Base-by-base conservation (phyloP, 2,888 invertebrate species). In the Drosophila niveifrons region DNA sequence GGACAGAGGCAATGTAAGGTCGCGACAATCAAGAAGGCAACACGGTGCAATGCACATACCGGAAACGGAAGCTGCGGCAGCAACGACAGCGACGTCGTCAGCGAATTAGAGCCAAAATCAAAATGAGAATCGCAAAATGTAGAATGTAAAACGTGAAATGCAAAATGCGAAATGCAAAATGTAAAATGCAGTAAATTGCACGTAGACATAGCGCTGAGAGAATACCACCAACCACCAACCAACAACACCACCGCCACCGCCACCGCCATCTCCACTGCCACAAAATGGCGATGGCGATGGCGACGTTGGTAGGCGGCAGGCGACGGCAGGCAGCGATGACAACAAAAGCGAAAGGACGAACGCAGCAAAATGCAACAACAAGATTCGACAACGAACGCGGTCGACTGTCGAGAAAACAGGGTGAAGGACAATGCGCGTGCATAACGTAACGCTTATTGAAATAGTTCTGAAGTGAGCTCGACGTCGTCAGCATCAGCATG, bases 401-500 rank as follows among this genome's bases (percentile, higher is more conserved):
- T 63, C 53, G 72, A 66, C 58, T 47, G 64, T 47, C 52, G 65
- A 50, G 52, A 67, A 80, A 82, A 82, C 82, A 85, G 82, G 88
- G 82, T 82, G 86, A 88, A 88, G 83, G 87, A 88, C 86, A 86
- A 75, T 66, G 75, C 84, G 84, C 88, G 81, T 87, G 76, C 82
- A 81, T 87, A 85, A 74, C 85, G 89, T 62, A 66, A 74, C 85
- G 89, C 82, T 85, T 89, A 85, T 85, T 85, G 89, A 89, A 85
- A 89, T 85, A 85, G 89, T 89, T 85, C 80, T 84, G 73, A 85
- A 85, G 88, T 85, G 89, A 88, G 82, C 85, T 74, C 82, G 71
- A 71, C 80, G 76, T 69, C 82, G 88, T 62, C 72, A 69, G 59
- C 63, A 55, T 64, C 53, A 59, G 48, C 39, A 13, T 10, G 36